A percentile compares a stretch with the other conserved stretches of the same genome.
Conservation (phyloP, 2,797 vertebrate genomes). For the Semaprochilodus insignis region DNA sequence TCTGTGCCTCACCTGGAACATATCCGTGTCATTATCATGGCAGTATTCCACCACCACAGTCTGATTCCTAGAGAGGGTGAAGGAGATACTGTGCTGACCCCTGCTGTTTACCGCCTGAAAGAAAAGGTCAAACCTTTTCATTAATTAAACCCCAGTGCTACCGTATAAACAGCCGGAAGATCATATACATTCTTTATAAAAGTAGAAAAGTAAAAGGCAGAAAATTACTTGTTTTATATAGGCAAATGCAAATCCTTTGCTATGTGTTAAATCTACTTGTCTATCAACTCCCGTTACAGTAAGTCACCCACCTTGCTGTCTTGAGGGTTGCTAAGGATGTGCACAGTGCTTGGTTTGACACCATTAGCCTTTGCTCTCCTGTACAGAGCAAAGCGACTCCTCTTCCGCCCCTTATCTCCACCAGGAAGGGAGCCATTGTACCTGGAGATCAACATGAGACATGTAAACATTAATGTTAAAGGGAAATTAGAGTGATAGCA, state of each 20-base stretch:
- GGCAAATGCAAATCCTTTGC: not conserved
- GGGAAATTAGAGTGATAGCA: not conserved
- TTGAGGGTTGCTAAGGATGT: constrained; percentile 94
- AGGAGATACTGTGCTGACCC: constrained; percentile 97
- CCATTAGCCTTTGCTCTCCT: constrained; percentile 91
- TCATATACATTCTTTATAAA: not conserved
- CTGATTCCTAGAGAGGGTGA: constrained; percentile 94
- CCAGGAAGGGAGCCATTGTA: constrained; percentile 97
- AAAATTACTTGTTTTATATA: not conserved
- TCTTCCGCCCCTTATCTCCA: constrained; percentile 92
- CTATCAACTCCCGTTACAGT: not conserved
- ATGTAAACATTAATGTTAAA: not conserved
- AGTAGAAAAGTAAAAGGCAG: too few relatives aligned
- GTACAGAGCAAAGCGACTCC: constrained; percentile 96
- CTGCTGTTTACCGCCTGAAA: constrained; percentile 93
- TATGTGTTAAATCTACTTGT: not conserved
- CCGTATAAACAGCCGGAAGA: not conserved
- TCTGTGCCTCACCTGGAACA: constrained; percentile 91
- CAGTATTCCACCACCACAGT: constrained; percentile 97
- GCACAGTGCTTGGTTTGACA: constrained; percentile 94
- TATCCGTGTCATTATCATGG: constrained; percentile 95
- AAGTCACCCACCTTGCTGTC: constrained; percentile 87
- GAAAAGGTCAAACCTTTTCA: constrained; percentile 44
- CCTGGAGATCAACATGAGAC: constrained; percentile 71
- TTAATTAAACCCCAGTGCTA: constrained; percentile 12